These are phyloP conservation scores for Imbricaverruca yamaguchii DNA, from an alignment of 2,888 invertebrate genomes.

Conservation along the genomic window DNA sequence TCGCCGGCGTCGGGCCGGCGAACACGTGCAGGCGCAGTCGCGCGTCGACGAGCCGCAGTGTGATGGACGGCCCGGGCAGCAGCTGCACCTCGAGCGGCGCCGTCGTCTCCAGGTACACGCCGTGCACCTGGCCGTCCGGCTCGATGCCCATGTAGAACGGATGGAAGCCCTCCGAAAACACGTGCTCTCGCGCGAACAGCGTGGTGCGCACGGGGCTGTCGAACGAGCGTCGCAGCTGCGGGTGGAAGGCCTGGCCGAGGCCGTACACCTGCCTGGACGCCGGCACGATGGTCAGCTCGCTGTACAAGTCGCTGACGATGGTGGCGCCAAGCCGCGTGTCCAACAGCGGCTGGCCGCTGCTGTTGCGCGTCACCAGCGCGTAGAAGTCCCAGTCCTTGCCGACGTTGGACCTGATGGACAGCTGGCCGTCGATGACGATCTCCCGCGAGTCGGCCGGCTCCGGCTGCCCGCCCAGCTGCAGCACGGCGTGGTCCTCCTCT, in stretches of 20 bases:
- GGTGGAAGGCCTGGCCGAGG: constrained; percentile 26
- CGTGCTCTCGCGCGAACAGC: not conserved
- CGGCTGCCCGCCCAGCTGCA: constrained; percentile 8
- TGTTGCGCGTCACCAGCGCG: constrained; percentile 25
- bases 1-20: constrained; percentile 29
- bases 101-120: constrained; percentile 28
- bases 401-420: not conserved
- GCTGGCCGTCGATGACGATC: constrained; percentile 23
- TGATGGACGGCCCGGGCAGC: constrained; percentile 27
- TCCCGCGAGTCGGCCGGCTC: constrained; percentile 5
- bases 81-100: constrained; percentile 30
- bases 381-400: constrained; percentile 26
- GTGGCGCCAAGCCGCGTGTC: constrained; percentile 29
- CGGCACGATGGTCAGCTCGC: constrained; percentile 28
- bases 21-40: constrained; percentile 26
- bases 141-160: constrained; percentile 31
- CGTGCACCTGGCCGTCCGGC: constrained; percentile 26
- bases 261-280: constrained; percentile 27
- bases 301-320: constrained; percentile 28
- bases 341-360: constrained; percentile 24
- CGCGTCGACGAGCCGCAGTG: constrained; percentile 25
- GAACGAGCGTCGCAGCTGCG: constrained; percentile 23
- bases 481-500: constrained; percentile 5
- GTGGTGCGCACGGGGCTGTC: constrained; percentile 21
- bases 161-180: constrained; percentile 25